phyloP scores from a whole-genome alignment of 2,888 invertebrate species.

The Nomada fucata region DNA sequence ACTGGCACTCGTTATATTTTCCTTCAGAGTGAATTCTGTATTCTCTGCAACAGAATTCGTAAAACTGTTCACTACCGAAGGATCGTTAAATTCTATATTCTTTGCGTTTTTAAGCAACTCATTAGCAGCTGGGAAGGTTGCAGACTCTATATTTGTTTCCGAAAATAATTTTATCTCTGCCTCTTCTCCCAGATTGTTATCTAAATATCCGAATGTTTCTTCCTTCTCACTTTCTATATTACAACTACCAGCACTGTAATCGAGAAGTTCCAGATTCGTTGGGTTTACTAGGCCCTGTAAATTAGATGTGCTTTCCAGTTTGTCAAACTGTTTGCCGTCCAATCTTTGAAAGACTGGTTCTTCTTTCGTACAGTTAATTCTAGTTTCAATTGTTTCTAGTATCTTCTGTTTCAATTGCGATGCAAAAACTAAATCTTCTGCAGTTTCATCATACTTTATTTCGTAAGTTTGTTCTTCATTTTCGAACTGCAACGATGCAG shows the following conservation, averaged over 20 bases:
- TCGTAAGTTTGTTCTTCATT: conserved; percentile 12
- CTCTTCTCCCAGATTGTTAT: no score
- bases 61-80: not conserved
- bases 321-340: not conserved
- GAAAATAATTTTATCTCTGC: no score
- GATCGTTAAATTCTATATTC: not conserved
- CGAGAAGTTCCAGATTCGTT: not conserved
- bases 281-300: not conserved
- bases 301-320: not conserved
- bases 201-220: not conserved
- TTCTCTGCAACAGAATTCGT: not conserved
- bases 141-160: no score
- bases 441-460: no score
- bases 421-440: no score
- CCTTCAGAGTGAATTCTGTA: not conserved
- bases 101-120: conserved; percentile 12
- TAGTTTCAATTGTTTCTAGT: conserved; percentile 10
- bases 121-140: not conserved
- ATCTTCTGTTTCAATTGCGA: conserved; percentile 4
- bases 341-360: not conserved
- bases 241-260: not conserved
- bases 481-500: conserved; percentile 11
- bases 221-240: not conserved
- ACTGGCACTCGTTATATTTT: conserved; percentile 1
- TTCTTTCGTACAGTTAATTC: conserved; percentile 15